These are phyloP conservation scores for Scomber japonicus DNA, from an alignment of 2,113 vertebrate genomes.

Conservation along the genomic window DNA sequence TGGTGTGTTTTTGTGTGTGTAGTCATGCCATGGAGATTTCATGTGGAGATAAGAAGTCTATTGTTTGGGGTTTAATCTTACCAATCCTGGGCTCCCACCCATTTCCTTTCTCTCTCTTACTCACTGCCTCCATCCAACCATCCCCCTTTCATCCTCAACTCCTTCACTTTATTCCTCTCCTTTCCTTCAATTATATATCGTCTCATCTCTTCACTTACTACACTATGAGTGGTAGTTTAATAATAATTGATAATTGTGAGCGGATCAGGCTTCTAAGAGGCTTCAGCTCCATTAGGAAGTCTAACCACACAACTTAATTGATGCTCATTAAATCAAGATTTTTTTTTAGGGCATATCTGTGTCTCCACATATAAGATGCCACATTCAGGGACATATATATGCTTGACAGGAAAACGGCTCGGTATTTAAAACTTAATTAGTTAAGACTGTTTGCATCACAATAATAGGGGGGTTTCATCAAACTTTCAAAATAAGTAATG, in stretches of 20 bases:
- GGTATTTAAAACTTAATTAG: background rate
- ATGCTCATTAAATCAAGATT: background rate
- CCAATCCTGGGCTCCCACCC: conserved; percentile 47
- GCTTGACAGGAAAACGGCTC: background rate
- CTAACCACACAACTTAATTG: background rate
- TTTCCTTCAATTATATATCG: conserved; percentile 30
- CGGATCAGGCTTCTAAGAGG: background rate
- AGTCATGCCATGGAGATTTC: conserved; percentile 65
- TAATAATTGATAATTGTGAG: too few species aligned
- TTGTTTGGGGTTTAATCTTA: conserved; percentile 75
- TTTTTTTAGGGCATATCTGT: too few species aligned
- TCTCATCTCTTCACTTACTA: background rate
- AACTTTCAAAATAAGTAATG: background rate
- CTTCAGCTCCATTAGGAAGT: background rate
- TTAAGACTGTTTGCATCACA: too few species aligned
- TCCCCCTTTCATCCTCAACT: conserved; percentile 10
- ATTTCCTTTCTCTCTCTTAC: conserved; percentile 59
- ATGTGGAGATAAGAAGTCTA: conserved; percentile 76
- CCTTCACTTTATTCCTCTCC: conserved; percentile 33
- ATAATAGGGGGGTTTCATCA: too few species aligned
- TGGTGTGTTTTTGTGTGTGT: conserved; percentile 43
- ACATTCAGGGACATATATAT: background rate
- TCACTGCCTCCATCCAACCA: conserved; percentile 43
- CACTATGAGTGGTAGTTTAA: conserved; percentile 3
- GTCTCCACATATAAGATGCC: background rate